These are phyloP conservation scores for Lycorma delicatula DNA, from an alignment of 1,140 invertebrate genomes.

Conservation along the genomic window DNA sequence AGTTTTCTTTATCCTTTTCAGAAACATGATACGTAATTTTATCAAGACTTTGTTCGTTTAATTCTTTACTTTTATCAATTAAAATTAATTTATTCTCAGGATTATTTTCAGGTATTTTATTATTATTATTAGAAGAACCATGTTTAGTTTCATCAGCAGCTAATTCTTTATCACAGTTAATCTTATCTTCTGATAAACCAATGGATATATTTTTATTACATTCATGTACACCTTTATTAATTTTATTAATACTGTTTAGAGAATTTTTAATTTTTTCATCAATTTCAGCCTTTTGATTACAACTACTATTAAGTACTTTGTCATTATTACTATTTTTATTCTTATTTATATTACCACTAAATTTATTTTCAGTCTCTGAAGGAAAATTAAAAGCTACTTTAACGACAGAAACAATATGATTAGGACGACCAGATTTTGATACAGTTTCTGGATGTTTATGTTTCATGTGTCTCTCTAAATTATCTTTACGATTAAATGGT, in stretches of 20 bases:
- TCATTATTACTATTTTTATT: background rate
- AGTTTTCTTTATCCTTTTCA: too few relatives aligned
- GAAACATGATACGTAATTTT: too few relatives aligned
- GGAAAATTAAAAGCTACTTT: background rate
- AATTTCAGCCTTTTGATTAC: background rate
- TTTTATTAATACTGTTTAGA: background rate
- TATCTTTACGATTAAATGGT: conserved; percentile 51
- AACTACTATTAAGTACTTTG: background rate
- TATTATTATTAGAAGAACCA: background rate
- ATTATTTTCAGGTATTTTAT: background rate
- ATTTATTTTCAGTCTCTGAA: background rate
- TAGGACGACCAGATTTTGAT: background rate
- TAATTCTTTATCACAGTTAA: background rate
- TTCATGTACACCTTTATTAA: background rate
- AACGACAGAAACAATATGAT: conserved; percentile 4
- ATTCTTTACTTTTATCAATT: background rate
- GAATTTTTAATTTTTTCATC: background rate
- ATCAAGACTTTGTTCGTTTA: background rate
- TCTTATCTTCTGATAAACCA: background rate
- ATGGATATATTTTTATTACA: background rate
- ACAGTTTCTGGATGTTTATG: conserved; percentile 47
- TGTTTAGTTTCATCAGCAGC: background rate
- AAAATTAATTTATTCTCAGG: background rate
- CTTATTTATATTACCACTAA: background rate
- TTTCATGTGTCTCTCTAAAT: conserved; percentile 51